Base-by-base conservation (phyloP, 2,113 vertebrate species). In the Onychorhynchus coronatus region DNA sequence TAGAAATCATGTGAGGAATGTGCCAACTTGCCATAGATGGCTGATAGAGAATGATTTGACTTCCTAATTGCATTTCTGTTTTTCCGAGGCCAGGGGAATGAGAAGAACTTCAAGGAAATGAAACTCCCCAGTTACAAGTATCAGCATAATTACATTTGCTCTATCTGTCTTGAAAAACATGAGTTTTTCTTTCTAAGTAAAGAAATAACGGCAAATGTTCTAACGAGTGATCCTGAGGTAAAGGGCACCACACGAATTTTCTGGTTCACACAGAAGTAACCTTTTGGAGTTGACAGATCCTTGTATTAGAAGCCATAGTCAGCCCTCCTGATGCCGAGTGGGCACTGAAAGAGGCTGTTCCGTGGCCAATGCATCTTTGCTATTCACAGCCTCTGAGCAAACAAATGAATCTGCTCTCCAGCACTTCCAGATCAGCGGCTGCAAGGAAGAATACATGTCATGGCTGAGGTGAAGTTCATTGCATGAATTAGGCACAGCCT, bases 11-110 rank as follows among this genome's bases (percentile, higher is more conserved):
- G 73, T 95, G 96, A 95, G 66, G 14, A 56, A 92, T 79, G 53
- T 75, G 73, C 65, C 88, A 92, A 83, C 65, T 95, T 74, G 92
- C 91, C 88, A 81, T 14, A 93, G n/a, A 61, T 14, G 81, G 82
- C 91, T 12, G 39, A 75, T 65, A 76, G 70, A 70, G 58, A 91
- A 72, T 2, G 0, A 67, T 91, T 72, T 86, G 88, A 94, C 92
- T 97, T 97, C 95, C 96, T 68, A 85, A 78, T 35, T 93, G 76
- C 21, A 92, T 94, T 94, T 96, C 96, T 96, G 76, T 93, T 97
- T 96, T 87, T 65, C 70, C 79, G 94, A 87, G 61, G 61, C 37
- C 70, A 85, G 44, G 42, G 11, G 78, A 90, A 91, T 91, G 85
- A 92, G 72, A 91, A 95, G 81, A 85, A 49, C 17, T 81, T 93